These are phyloP conservation scores for Cryptus armator DNA, from an alignment of 2,888 invertebrate species.

Conservation along the genomic window DNA sequence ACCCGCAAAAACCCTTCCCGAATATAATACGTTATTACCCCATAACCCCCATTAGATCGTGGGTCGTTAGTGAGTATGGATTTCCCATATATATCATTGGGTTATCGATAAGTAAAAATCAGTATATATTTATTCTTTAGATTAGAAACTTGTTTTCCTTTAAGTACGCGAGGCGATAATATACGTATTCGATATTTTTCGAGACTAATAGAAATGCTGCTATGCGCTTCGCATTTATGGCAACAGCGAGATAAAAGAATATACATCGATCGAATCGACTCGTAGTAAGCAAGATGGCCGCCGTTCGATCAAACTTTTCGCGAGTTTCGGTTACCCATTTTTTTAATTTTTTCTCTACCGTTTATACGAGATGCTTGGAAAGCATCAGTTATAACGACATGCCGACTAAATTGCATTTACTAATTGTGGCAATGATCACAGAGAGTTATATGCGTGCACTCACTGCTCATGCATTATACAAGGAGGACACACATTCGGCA, in stretches of 20 bases:
- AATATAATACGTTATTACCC: conserved; percentile 23
- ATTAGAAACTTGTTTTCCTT: conserved; percentile 35
- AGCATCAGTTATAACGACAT: conserved; percentile 71
- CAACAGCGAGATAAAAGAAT: conserved; percentile 16
- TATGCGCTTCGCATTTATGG: conserved; percentile 25
- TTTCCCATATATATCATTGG: not conserved
- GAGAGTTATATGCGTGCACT: conserved; percentile 72
- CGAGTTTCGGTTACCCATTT: conserved; percentile 16
- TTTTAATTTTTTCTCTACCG: conserved; percentile 2
- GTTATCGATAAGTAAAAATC: conserved; percentile 17
- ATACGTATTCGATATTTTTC: not conserved
- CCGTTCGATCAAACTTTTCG: conserved; percentile 31
- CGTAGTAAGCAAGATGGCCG: conserved; percentile 1
- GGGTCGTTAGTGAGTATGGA: conserved; percentile 15
- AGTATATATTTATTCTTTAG: conserved; percentile 54
- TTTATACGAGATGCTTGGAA: conserved; percentile 14
- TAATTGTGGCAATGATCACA: conserved; percentile 73
- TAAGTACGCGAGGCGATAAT: conserved; percentile 17
- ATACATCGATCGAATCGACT: not conserved
- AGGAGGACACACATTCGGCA: conserved; percentile 63
- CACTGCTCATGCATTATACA: conserved; percentile 74
- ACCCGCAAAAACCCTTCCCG: conserved; percentile 16
- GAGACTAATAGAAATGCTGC: conserved; percentile 12
- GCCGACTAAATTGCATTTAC: conserved; percentile 71
- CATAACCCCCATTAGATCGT: conserved; percentile 14